These are phyloP conservation scores for Poeciliopsis retropinna DNA, from an alignment of 2,113 vertebrate species.

Conservation along the genomic window DNA sequence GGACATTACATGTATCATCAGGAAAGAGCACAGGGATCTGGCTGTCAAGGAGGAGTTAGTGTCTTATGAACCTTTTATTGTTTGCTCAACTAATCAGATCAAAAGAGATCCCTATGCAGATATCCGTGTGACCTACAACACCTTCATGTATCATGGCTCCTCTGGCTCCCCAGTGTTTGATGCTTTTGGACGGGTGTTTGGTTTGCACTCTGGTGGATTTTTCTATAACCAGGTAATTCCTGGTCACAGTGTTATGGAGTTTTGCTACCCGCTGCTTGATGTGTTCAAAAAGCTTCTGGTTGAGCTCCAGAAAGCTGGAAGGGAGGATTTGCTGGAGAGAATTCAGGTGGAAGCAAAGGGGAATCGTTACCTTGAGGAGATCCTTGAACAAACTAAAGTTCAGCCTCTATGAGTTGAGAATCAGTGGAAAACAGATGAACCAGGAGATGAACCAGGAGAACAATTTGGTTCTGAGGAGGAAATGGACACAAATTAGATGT, in stretches of 20 bases:
- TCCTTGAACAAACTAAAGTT: neutral
- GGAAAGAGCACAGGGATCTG: neutral
- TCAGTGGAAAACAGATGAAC: too few species aligned
- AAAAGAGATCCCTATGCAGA: fast-evolving
- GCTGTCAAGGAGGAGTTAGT: neutral
- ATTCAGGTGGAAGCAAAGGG: neutral
- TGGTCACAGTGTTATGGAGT: neutral
- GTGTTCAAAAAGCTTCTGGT: neutral
- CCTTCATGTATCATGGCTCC: slow-evolving; percentile 25
- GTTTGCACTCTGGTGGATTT: slow-evolving; percentile 14
- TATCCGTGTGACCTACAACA: neutral
- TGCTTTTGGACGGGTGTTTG: neutral
- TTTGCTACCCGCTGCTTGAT: neutral
- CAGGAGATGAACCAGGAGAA: neutral
- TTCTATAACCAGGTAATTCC: neutral
- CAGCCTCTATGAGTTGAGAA: neutral
- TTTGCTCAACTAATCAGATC: fast-evolving
- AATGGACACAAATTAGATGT: neutral
- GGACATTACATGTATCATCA: slow-evolving; percentile 38
- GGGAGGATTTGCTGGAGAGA: neutral
- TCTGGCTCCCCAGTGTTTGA: slow-evolving; percentile 45
- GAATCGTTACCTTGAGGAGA: neutral
- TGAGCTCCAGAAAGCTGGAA: neutral
- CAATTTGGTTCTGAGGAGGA: neutral
- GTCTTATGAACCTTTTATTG: fast-evolving